Percentiles rank a stretch among this genome's conserved stretches.
Conservation (phyloP, 2,797 vertebrate genomes). For the Galago senegalensis region DNA sequence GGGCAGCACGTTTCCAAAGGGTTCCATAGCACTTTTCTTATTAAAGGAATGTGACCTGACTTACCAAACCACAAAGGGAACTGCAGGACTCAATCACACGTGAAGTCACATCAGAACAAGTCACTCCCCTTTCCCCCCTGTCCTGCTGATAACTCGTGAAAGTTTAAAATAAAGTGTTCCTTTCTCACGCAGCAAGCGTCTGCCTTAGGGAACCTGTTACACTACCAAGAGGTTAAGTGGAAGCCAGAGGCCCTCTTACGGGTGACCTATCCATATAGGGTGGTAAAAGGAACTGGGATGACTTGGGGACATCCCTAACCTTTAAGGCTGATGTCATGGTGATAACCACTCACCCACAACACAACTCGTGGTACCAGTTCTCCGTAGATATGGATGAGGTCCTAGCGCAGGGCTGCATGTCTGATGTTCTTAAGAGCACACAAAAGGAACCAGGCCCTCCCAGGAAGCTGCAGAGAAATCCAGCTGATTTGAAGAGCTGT, state of each 20-base stretch:
- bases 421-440: not conserved
- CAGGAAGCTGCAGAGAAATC: not conserved
- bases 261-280: slow-evolving; percentile 81
- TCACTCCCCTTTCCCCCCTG: not conserved
- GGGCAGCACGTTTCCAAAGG: not conserved
- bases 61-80: not conserved
- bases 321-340: slow-evolving; percentile 79
- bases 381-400: not conserved
- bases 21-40: not conserved
- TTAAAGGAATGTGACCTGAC: not conserved
- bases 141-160: not conserved
- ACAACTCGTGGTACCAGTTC: slow-evolving; percentile 58
- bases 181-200: not conserved
- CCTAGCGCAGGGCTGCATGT: not conserved
- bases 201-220: slow-evolving; percentile 33
- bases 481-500: not conserved
- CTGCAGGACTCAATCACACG: not conserved
- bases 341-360: slow-evolving; percentile 57
- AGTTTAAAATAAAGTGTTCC: not conserved
- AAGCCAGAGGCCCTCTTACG: not conserved
- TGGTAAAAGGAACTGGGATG: slow-evolving; percentile 78
- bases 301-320: slow-evolving; percentile 83
- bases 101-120: not conserved
- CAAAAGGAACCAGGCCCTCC: not conserved
- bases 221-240: slow-evolving; percentile 27